Evolutionary conservation across 2,888 invertebrate species (phyloP), one percentile per base, ranked within the genome.

Genomic region (Pseudococcus jackbeardsleyi): DNA sequence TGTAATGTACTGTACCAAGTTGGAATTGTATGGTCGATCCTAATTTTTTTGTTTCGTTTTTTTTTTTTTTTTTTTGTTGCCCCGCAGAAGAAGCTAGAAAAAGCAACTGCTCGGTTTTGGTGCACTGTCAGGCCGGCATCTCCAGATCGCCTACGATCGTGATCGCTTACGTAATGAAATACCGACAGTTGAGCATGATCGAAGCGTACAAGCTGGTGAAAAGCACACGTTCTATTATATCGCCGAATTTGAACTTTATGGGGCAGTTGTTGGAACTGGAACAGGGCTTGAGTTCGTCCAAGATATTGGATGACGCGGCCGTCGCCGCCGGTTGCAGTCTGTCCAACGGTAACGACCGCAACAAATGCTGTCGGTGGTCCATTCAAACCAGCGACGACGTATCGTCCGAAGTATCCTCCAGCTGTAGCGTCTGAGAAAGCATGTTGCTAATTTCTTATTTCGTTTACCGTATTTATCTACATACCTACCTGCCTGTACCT

Each of bases 91-190:
- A 94, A 91, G 95, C 95, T 82, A 93, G 94, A 92, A 94, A 93
- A 92, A 94, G 91, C 88, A 95, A 93, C 90, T 94, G 92, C 91
- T 94, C 95, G 91, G 96, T 98, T 68, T 93, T 98, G 91, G 95
- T 98, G 89, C 98, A 98, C 92, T 98, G 98, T 92, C 98, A 98
- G 91, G 98, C 98, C 86, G 98, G 98, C 86, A 96, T 98, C 85
- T 98, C 98, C 88, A 94, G 98, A 90, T 98, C 98, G 90, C 97
- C 98, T 89, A 98, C 98, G 89, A 95, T 98, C 91, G 97, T 97
- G 91, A 98, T 98, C 91, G 98, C 98, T 85, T 98, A 97, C 93
- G 94, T 98, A 90, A 98, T 98, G 96, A 95, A 96, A 91, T 96
- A 96, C 92, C 95, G 95, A 91, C 94, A 94, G 89, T 92, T 97